A percentile compares a stretch with the other conserved stretches of the same genome.
These are phyloP conservation scores for Heterotilapia buettikoferi DNA, from an alignment of 2,113 vertebrate species.

Conservation along the genomic window DNA sequence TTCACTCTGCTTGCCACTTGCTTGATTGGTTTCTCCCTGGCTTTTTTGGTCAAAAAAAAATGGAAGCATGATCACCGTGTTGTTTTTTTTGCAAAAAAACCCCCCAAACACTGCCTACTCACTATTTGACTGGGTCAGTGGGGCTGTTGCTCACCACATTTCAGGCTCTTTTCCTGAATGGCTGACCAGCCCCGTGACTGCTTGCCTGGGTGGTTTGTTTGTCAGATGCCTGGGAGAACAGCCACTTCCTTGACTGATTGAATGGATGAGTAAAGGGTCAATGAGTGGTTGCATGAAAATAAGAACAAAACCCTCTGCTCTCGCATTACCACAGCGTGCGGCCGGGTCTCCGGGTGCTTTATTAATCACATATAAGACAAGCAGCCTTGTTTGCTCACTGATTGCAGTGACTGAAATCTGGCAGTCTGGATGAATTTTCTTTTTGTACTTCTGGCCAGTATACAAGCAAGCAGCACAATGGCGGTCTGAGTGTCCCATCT, in stretches of 20 bases:
- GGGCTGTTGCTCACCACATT: background rate
- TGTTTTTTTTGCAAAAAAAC: background rate
- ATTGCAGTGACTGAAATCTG: background rate
- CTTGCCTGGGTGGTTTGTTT: slow-evolving; percentile 10
- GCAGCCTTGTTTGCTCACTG: background rate
- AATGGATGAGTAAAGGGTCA: slow-evolving; percentile 17
- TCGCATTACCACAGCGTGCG: background rate
- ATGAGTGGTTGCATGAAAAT: slow-evolving; percentile 19
- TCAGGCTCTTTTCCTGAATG: background rate
- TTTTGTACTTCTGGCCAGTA: background rate
- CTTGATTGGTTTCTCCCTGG: background rate
- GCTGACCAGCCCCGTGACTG: background rate
- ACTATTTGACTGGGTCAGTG: background rate
- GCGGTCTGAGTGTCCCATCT: background rate
- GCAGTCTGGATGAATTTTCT: background rate
- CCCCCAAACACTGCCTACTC: background rate
- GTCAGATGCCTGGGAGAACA: background rate
- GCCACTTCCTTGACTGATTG: slow-evolving; percentile 1
- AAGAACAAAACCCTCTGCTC: background rate
- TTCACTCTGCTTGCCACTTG: background rate
- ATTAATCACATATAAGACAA: slow-evolving; percentile 6
- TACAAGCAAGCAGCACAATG: background rate
- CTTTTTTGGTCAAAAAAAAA: background rate
- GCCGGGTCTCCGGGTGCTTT: background rate
- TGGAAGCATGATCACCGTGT: background rate